Evolutionary conservation across 2,113 vertebrate genomes (phyloP).

Genomic region (Pomatorhinus ruficollis): DNA sequence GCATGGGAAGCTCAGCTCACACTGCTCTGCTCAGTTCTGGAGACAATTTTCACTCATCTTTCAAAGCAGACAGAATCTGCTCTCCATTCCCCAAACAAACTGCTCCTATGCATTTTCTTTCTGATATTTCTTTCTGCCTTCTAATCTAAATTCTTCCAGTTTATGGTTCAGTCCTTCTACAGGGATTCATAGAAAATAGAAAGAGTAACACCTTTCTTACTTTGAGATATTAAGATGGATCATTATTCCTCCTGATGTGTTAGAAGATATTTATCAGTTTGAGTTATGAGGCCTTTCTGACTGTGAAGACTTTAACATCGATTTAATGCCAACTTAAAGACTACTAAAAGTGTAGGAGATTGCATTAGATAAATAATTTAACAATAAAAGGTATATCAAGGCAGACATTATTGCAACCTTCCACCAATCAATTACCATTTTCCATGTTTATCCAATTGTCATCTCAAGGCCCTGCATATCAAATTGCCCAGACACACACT

Average conservation of each 20-base stretch:
- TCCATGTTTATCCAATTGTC: conserved; percentile 73
- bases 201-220: not conserved
- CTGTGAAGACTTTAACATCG: conserved; percentile 55
- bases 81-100: not conserved
- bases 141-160: not conserved
- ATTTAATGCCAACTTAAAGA: conserved; percentile 73
- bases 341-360: conserved; percentile 58
- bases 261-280: conserved; percentile 65
- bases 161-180: not conserved
- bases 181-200: not conserved
- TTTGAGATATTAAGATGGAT: conserved; percentile 35
- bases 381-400: conserved; percentile 76
- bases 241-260: conserved; percentile 37
- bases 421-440: conserved; percentile 75
- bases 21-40: not conserved
- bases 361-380: conserved; percentile 78
- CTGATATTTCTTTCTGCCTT: not conserved
- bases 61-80: not conserved
- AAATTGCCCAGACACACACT: conserved; percentile 61
- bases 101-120: not conserved
- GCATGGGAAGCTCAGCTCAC: fast-evolving
- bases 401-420: conserved; percentile 36
- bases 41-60: not conserved
- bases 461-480: conserved; percentile 59
- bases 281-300: conserved; percentile 38